Evolutionary conservation across 2,797 vertebrate genomes (phyloP), one percentile per base, ranked within the genome.

Genomic region (Cebuella pygmaea): DNA sequence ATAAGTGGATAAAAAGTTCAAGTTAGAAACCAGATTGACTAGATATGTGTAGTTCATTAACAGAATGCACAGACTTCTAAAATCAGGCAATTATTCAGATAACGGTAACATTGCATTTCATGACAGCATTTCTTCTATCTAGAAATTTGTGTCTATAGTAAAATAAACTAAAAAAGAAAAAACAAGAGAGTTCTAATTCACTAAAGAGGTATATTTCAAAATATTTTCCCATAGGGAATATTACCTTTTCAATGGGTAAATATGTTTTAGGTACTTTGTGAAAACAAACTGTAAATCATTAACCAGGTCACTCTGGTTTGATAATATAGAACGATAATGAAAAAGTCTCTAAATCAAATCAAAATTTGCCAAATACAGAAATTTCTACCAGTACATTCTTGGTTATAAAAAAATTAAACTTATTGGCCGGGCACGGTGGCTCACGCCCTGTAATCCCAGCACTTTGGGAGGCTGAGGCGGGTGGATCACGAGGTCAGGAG

Each of bases 111-210:
- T 2, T 72, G 7, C 13, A 86, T 61, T 57, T 52, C 57, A 75
- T n/a, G 59, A 27, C 1, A 81, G 46, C 24, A 64, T 83, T 88
- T 72, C 30, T 76, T 46, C 33, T 12, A 76, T 33, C 44, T 15
- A 76, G 24, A 93, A 83, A 86, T 90, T 41, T 48, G 24, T 20
- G 92, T 26, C 39, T 95, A 90, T 26, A 78, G 3, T 33, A 90
- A 88, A 75, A 81, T 88, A 92, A 85, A 81, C 50, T 50, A 70
- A 74, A 36, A 36, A 86, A 89, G 14, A 88, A 83, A 84, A 81
- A 81, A 80, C 15, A 39, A 48, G 0, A 48, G 12, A 10, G 4
- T 44, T 90, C 8, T 82, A 94, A 93, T 80, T 88, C 41, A 84
- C 46, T n/a, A 17, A 76, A 89, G 84, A 82, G 61, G 48, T 36